phyloP scores from a whole-genome alignment of 2,113 vertebrate genomes.

The Cheirogaleus medius region DNA sequence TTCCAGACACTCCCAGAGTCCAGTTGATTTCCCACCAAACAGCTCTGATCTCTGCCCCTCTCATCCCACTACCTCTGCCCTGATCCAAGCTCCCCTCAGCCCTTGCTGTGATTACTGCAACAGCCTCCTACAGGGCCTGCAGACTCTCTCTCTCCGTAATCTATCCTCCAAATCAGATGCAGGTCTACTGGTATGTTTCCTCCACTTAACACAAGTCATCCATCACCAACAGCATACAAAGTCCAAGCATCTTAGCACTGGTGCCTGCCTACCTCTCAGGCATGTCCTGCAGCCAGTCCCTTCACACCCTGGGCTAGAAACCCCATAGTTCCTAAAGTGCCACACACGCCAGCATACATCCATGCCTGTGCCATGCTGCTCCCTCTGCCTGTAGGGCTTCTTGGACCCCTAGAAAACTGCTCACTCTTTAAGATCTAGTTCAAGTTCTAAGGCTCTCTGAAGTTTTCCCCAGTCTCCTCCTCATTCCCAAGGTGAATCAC shows the following conservation, averaged over 20 bases:
- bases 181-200: not conserved
- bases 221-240: not conserved
- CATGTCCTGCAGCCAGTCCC: not conserved
- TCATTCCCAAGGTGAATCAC: not conserved
- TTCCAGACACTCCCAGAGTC: conserved; percentile 10
- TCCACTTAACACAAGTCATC: not conserved
- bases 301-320: not conserved
- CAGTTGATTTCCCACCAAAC: not conserved
- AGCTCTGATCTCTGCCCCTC: not conserved
- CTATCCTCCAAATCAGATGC: not conserved
- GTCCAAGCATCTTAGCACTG: not conserved
- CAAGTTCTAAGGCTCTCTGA: not conserved
- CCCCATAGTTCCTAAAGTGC: not conserved
- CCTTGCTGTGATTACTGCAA: not conserved
- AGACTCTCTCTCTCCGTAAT: not conserved
- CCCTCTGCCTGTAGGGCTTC: not conserved
- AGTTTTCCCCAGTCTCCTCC: not conserved
- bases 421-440: not conserved
- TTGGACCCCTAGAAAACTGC: not conserved
- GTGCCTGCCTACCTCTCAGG: not conserved
- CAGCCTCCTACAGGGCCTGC: not conserved
- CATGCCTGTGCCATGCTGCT: not conserved
- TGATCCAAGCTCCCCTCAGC: not conserved
- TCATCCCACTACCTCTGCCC: not conserved
- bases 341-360: not conserved